Evolutionary conservation across 2,113 vertebrate genomes (phyloP), one percentile per base, ranked within the genome.

Genomic region (Vidua macroura): DNA sequence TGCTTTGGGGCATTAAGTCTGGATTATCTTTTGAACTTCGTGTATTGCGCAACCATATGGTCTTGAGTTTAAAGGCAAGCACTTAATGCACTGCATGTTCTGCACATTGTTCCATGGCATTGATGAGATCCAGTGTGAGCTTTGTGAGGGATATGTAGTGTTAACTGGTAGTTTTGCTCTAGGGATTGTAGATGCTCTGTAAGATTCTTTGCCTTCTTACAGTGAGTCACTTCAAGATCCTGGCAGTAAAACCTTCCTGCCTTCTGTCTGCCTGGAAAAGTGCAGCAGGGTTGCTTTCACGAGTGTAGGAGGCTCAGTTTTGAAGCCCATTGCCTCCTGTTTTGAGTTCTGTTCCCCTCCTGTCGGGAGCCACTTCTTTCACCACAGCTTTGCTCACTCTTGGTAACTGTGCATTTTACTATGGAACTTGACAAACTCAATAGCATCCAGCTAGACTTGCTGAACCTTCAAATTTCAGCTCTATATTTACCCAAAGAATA

Each of bases 341-440:
- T 86, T 56, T 60, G 44, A 81, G 15, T 60, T 73, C 39, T 80
- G 12, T 55, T 77, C 27, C 12, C 6, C 30, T 68, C 41, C 8
- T 89, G 8, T 77, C 0, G 0, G 1, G 3, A 83, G 25, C 31
- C 37, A 10, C 35, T 86, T 41, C 35, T 73, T 91, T 48, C 10
- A 48, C 20, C 27, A 70, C 75, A 70, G 51, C n/a, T 30, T 55
- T 70, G 10, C 44, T 67, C 5, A 1, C 14, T 49, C 58, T 67
- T 73, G 30, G 11, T 13, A 83, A 3, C 33, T 48, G 28, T 67
- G 10, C 2, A 0, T 87, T 91, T 89, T 56, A 23, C 30, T 52
- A 4, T 14, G 13, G 28, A 51, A 64, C 55, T 23, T 81, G 35
- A n/a, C 23, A 81, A 67, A 51, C 51, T 73, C 52, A 33, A 56